phyloP scores from a whole-genome alignment of 2,113 vertebrate species.

The Sorex fumeus region DNA sequence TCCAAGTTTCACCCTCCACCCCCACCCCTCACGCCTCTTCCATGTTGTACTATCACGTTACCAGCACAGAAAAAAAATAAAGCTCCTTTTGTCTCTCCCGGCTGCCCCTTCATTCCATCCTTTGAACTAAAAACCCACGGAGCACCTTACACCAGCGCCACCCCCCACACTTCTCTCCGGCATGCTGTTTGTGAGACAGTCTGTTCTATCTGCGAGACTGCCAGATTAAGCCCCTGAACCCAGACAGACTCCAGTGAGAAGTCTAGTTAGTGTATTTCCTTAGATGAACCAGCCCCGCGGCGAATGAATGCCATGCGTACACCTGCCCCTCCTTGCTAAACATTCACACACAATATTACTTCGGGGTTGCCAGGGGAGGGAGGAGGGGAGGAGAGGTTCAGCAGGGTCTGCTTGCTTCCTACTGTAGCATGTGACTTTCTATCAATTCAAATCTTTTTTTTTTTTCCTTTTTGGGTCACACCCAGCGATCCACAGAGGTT shows the following conservation, averaged over 20 bases:
- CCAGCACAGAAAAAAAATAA: background rate
- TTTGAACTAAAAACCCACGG: constrained; percentile 41
- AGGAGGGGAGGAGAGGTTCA: background rate
- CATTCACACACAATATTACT: background rate
- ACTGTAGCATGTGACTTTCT: background rate
- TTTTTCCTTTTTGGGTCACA: no score
- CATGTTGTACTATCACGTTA: background rate
- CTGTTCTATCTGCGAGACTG: constrained; percentile 11
- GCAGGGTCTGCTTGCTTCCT: background rate
- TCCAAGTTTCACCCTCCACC: constrained; percentile 6
- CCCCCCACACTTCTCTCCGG: background rate
- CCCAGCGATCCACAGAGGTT: no score
- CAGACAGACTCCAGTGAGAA: constrained; percentile 43
- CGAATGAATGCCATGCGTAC: background rate
- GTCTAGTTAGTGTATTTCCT: constrained; percentile 7
- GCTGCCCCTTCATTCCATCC: constrained; percentile 15
- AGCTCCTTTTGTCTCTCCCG: background rate
- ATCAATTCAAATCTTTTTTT: background rate
- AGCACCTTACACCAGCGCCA: background rate
- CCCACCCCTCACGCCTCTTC: background rate
- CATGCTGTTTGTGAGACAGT: background rate
- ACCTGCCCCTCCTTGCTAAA: background rate
- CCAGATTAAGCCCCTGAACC: constrained; percentile 32
- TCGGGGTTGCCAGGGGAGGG: background rate
- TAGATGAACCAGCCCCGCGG: background rate